Evolutionary conservation across 2,888 invertebrate species (phyloP), one percentile per base, ranked within the genome.

Genomic region (Ochropleura leucogaster): DNA sequence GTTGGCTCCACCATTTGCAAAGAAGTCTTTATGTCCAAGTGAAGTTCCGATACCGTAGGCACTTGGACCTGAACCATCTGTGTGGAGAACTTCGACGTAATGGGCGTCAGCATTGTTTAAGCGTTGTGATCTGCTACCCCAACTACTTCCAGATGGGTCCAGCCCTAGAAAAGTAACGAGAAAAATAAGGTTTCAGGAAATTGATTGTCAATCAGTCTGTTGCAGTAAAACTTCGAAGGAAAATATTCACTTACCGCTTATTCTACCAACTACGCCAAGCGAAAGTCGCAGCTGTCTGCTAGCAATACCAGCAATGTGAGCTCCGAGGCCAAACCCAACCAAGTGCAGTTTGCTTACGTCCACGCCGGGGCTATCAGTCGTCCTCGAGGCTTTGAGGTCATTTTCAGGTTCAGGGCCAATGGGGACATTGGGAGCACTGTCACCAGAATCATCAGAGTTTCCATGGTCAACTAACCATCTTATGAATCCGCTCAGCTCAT

Each of bases 21-120:
- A 99, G 94, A 98, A 98, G 94, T 99, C 99, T 0, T 98, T 97
- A 90, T 98, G 98, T 0, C 98, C 99, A 62, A 98, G 97, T 0
- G 97, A 97, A 85, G 97, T 97, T 42, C 97, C 97, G 84, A 98
- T 97, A 0, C 99, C 99, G 62, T 93, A 89, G 4, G 88, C 66
- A 0, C 78, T 40, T 6, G 88, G n/a, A 6, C 93, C 93, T 40
- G 77, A 78, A 3, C 90, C 91, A 60, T 94, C 94, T 0, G 95
- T 95, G 72, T 95, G 95, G 40, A 95, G 92, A 0, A 94, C 92
- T 88, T 95, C 95, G 0, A 95, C 94, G 79, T 93, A 94, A 1
- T 30, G 49, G 4, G 94, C 95, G 20, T 95, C 94, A 3, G 82
- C 66, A 4, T n/a, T 44, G 0, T 77, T 74, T 40, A 95, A 79